A percentile compares a stretch with the other conserved stretches of the same genome.
These are phyloP conservation scores for Halictus quadricinctus DNA, from an alignment of 2,888 invertebrate genomes.

Conservation along the genomic window DNA sequence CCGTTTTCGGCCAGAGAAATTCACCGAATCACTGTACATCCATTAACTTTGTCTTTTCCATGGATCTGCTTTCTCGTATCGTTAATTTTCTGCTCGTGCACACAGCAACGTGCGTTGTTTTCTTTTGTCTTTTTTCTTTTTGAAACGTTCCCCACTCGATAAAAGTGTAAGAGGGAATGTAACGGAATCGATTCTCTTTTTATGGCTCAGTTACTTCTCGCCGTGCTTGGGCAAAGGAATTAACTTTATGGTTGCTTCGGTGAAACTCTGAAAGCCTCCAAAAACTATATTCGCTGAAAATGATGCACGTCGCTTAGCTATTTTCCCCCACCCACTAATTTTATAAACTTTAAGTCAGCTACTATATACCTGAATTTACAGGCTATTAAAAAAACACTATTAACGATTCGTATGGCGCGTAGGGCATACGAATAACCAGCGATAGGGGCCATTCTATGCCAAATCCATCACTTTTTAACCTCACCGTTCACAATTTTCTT, in stretches of 20 bases:
- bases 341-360: background rate
- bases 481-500: no score
- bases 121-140: background rate
- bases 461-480: no score
- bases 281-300: background rate
- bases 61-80: constrained; percentile 6
- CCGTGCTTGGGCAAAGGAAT: constrained; percentile 13
- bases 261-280: background rate
- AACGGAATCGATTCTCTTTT: constrained; percentile 31
- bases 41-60: constrained; percentile 20
- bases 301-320: background rate
- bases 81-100: background rate
- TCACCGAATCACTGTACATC: background rate
- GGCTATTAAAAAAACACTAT: no score
- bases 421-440: no score
- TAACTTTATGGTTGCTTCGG: constrained; percentile 14
- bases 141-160: background rate
- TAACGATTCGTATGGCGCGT: no score
- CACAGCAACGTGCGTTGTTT: background rate
- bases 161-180: background rate
- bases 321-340: background rate
- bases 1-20: background rate
- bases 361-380: background rate
- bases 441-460: no score
- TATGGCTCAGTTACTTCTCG: constrained; percentile 5